A percentile compares a stretch with the other conserved stretches of the same genome.
phyloP scores from a whole-genome alignment of 2,888 invertebrate genomes.

The Amblyjoppa fuscipennis region DNA sequence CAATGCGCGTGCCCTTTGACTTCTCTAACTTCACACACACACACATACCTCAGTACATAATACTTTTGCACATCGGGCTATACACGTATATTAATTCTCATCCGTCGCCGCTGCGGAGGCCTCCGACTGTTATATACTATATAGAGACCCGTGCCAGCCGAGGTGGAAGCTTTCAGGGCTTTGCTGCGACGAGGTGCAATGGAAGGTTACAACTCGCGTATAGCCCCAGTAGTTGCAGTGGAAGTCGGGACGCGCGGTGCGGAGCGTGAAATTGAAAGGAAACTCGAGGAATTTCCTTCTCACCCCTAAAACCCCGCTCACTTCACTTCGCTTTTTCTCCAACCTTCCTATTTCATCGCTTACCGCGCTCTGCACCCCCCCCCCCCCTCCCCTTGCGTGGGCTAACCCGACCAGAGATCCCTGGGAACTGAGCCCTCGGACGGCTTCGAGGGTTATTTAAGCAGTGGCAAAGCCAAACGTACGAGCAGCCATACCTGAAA shows the following conservation, averaged over 20 bases:
- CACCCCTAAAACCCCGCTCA: constrained; percentile 50
- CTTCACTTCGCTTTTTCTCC: constrained; percentile 34
- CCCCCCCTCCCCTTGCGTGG: constrained; percentile 3
- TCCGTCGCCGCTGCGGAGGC: constrained; percentile 15
- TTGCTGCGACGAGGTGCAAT: constrained; percentile 43
- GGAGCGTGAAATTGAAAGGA: constrained; percentile 74
- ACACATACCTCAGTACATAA: neutral
- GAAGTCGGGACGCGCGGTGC: constrained; percentile 52
- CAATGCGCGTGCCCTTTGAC: too few species aligned
- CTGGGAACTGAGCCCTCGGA: constrained; percentile 20
- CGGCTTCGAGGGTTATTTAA: constrained; percentile 63
- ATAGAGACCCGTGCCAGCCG: constrained; percentile 2
- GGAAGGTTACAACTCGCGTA: constrained; percentile 30
- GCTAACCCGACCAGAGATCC: constrained; percentile 23
- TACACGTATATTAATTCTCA: constrained; percentile 21
- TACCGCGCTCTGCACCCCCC: constrained; percentile 50
- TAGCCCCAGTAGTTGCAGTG: constrained; percentile 24
- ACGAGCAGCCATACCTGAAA: constrained; percentile 61
- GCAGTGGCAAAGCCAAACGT: constrained; percentile 66
- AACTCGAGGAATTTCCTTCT: constrained; percentile 62
- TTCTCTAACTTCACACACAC: too few species aligned
- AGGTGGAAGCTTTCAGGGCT: constrained; percentile 51
- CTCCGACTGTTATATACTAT: neutral
- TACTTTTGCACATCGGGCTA: constrained; percentile 20
- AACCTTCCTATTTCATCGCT: constrained; percentile 33